Evolutionary conservation across 2,113 vertebrate species (phyloP).

Genomic region (Carassius gibelio): DNA sequence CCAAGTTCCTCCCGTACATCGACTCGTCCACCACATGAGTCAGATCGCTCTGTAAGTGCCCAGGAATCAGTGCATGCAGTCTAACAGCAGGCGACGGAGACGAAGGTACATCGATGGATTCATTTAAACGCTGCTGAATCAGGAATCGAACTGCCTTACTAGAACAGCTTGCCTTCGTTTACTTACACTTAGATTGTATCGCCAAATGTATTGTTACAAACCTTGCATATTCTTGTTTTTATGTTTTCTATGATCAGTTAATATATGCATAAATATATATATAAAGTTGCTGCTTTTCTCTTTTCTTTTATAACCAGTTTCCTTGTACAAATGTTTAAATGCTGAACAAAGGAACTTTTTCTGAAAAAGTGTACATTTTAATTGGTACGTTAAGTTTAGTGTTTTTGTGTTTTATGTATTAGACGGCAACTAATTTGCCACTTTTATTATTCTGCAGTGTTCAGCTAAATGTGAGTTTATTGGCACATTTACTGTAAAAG

Average conservation of each 20-base stretch:
- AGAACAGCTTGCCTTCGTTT: background rate
- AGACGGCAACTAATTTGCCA: background rate
- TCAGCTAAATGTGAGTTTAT: too few relatives aligned
- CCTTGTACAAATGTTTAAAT: conserved; percentile 2
- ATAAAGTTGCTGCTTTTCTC: background rate
- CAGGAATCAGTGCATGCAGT: too few relatives aligned
- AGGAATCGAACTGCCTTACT: too few relatives aligned
- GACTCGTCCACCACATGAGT: conserved; percentile 70
- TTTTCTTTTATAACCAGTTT: conserved; percentile 10
- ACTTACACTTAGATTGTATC: background rate
- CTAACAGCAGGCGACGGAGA: too few relatives aligned
- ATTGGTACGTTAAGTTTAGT: conserved; percentile 13
- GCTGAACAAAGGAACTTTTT: background rate
- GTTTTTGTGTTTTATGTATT: background rate
- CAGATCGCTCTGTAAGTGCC: too few relatives aligned
- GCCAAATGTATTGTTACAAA: conserved; percentile 46
- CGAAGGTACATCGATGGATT: too few relatives aligned
- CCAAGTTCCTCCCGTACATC: conserved; percentile 87
- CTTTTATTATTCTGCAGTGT: background rate
- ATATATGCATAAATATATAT: background rate
- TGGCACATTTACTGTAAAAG: conserved; percentile 39
- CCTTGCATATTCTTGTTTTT: background rate
- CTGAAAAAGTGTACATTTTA: background rate
- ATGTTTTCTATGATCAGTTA: conserved; percentile 11
- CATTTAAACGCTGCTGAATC: background rate